Percentiles rank a stretch among this genome's conserved stretches.
Conservation (phyloP, 1,140 invertebrate species). For the Trichogramma pretiosum region DNA sequence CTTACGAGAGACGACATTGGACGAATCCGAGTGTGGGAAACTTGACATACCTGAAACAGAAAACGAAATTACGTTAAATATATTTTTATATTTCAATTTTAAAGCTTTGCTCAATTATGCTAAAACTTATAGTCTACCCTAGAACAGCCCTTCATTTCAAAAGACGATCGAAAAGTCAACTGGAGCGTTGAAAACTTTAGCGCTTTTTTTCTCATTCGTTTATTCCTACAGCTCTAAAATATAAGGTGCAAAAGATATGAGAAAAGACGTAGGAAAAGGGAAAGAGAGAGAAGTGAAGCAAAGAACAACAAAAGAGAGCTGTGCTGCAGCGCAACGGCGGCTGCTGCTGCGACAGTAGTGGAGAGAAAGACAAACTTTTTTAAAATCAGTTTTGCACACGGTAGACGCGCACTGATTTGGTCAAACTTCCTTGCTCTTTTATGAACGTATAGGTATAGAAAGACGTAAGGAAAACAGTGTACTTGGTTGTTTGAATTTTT, state of each 20-base stretch:
- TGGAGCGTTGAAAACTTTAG: conserved; percentile 7
- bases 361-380: conserved; percentile 11
- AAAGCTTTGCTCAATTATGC: not conserved
- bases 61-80: not conserved
- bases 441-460: not conserved
- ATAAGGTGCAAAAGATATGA: too few relatives aligned
- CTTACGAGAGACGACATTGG: conserved; percentile 17
- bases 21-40: conserved; percentile 8
- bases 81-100: not conserved
- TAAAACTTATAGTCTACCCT: conserved; percentile 1
- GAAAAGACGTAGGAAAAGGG: not conserved
- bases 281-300: not conserved
- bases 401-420: conserved; percentile 11
- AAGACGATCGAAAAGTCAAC: not conserved
- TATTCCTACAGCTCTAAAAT: not conserved
- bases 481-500: too few relatives aligned
- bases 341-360: too few relatives aligned
- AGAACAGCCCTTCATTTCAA: not conserved
- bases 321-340: too few relatives aligned
- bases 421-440: conserved; percentile 8
- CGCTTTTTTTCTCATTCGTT: not conserved
- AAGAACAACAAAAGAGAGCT: conserved; percentile 6
- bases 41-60: conserved; percentile 17
- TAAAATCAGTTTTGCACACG: conserved; percentile 8
- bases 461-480: not conserved